Conservation (phyloP, 2,113 vertebrate genomes). For the Emydocephalus ijimae region DNA sequence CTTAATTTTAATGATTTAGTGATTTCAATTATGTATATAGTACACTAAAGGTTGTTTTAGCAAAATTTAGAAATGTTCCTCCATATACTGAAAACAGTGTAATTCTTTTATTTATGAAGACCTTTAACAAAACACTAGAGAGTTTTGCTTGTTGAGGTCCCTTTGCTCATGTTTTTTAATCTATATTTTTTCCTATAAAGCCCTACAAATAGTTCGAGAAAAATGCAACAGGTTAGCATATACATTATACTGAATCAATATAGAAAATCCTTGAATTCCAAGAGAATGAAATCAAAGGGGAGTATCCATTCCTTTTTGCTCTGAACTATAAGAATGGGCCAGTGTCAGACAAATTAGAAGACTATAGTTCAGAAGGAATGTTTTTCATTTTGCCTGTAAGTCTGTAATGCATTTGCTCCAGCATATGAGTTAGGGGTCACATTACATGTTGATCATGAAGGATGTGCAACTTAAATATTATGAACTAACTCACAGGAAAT, state of each 20-base stretch:
- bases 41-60: not conserved
- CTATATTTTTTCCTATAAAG: not conserved
- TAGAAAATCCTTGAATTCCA: not conserved
- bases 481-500: conserved; percentile 20
- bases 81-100: not conserved
- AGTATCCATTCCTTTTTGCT: not conserved
- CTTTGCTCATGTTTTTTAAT: not conserved
- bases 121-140: not conserved
- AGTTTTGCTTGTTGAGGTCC: not conserved
- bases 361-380: conserved; percentile 11
- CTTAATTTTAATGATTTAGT: not conserved
- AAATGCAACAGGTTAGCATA: not conserved
- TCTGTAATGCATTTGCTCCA: conserved; percentile 35
- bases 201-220: not conserved
- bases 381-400: conserved; percentile 41
- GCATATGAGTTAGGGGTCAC: conserved; percentile 18
- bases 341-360: not conserved
- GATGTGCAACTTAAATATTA: conserved; percentile 34
- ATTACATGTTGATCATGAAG: conserved; percentile 20
- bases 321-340: not conserved
- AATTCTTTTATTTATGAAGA: not conserved
- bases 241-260: not conserved
- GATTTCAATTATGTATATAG: not conserved
- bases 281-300: not conserved
- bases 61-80: not conserved